phyloP scores from a whole-genome alignment of 2,888 invertebrate species.

The Eristalinus aeneus region DNA sequence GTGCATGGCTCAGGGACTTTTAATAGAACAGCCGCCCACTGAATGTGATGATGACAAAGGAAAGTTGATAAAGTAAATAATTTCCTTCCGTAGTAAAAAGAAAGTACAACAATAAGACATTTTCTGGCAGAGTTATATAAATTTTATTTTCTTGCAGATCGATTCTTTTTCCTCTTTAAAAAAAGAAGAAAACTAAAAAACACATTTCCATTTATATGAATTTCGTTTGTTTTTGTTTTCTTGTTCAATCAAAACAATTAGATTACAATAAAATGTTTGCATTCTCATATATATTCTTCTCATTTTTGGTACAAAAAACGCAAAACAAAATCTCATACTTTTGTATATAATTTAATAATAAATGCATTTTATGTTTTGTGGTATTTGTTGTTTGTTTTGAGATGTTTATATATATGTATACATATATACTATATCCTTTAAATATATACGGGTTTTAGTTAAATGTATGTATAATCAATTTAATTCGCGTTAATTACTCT shows the following conservation, averaged over 20 bases:
- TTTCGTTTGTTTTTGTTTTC: conserved; percentile 11
- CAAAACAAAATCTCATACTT: conserved; percentile 59
- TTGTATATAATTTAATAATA: conserved; percentile 70
- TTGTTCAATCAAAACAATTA: conserved; percentile 55
- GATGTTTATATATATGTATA: conserved; percentile 68
- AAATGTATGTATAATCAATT: conserved; percentile 45
- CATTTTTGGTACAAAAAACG: conserved; percentile 74
- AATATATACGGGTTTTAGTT: conserved; percentile 55
- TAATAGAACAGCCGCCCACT: too few species aligned
- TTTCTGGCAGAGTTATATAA: conserved; percentile 49
- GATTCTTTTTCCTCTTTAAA: conserved; percentile 31
- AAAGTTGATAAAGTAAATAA: neutral
- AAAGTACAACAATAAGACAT: neutral
- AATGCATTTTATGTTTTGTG: conserved; percentile 70
- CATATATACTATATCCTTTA: conserved; percentile 49
- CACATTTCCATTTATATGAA: conserved; percentile 9
- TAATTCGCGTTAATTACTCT: conserved; percentile 68
- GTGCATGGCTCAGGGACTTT: too few species aligned
- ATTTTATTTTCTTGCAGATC: conserved; percentile 47
- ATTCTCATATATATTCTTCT: conserved; percentile 26
- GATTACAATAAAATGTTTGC: conserved; percentile 70
- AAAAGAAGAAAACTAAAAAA: conserved; percentile 46
- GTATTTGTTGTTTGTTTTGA: conserved; percentile 66
- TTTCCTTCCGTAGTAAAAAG: neutral
- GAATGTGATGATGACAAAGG: neutral